Conservation (phyloP, 2,797 vertebrate genomes). For the Botia almorhae region DNA sequence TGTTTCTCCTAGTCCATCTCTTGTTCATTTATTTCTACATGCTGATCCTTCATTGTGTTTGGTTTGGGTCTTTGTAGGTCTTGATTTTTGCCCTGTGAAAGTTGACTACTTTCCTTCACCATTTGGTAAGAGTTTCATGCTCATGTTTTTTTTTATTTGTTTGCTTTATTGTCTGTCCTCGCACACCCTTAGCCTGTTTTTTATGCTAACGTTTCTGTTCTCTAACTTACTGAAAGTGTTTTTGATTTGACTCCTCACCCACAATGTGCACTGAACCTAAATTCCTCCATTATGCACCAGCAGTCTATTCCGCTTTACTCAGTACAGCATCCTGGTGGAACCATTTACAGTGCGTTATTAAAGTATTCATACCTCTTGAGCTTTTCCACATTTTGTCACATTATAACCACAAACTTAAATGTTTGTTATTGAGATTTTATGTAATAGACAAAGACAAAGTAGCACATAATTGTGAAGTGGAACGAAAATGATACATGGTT, state of each 20-base stretch:
- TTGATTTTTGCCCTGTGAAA: slow-evolving; percentile 99
- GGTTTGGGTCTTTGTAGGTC: slow-evolving; percentile 99
- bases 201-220: neutral
- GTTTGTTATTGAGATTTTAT: too few relatives aligned
- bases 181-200: slow-evolving; percentile 17
- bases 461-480: too few relatives aligned
- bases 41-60: slow-evolving; percentile 96
- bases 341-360: neutral
- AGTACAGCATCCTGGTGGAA: neutral
- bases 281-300: neutral
- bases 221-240: neutral
- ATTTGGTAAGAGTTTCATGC: slow-evolving; percentile 93
- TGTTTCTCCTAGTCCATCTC: slow-evolving; percentile 7
- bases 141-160: slow-evolving; percentile 62
- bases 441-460: too few relatives aligned
- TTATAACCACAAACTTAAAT: too few relatives aligned
- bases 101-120: slow-evolving; percentile 96
- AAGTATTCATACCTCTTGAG: too few relatives aligned
- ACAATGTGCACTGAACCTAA: neutral
- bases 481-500: too few relatives aligned
- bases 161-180: slow-evolving; percentile 13
- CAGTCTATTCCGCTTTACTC: neutral
- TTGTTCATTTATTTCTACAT: slow-evolving; percentile 68
- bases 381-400: too few relatives aligned
- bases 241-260: slow-evolving; percentile 7